A percentile compares a stretch with the other conserved stretches of the same genome.
Conservation (phyloP, 2,797 vertebrate species). For the Sebastes paucispinis region DNA sequence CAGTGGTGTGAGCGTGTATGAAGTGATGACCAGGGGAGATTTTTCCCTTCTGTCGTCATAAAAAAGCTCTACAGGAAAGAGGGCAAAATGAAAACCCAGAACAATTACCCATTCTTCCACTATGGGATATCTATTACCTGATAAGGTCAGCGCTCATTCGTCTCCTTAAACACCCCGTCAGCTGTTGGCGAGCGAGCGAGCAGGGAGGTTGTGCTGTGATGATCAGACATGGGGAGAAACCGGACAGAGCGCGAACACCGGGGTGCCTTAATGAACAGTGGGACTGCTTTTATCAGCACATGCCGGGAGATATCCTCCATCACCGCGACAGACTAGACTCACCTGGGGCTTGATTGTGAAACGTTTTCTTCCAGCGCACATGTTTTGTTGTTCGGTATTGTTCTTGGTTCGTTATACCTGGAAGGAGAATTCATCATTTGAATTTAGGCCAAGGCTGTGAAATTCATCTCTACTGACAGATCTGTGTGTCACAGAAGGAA, state of each 20-base stretch:
- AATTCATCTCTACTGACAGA: conserved; percentile 7
- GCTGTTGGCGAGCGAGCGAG: conserved; percentile 43
- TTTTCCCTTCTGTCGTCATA: conserved; percentile 9
- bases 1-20: neutral
- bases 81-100: conserved; percentile 53
- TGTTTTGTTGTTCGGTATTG: neutral
- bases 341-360: conserved; percentile 30
- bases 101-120: conserved; percentile 53
- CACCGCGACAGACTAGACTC: conserved; percentile 34
- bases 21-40: conserved; percentile 26
- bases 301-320: conserved; percentile 54
- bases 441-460: conserved; percentile 1
- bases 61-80: conserved; percentile 26
- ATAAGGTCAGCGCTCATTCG: conserved; percentile 66
- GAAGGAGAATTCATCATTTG: conserved; percentile 1
- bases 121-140: conserved; percentile 66
- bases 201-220: conserved; percentile 35
- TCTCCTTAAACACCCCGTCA: conserved; percentile 67
- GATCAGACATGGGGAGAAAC: conserved; percentile 45
- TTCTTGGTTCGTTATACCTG: conserved; percentile 1
- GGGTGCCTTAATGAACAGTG: conserved; percentile 35
- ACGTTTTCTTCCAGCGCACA: neutral
- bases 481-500: neutral
- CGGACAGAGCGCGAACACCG: conserved; percentile 10
- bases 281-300: conserved; percentile 48